Conservation (phyloP, 2,888 invertebrate genomes). For the Trichopoda pennipes region DNA sequence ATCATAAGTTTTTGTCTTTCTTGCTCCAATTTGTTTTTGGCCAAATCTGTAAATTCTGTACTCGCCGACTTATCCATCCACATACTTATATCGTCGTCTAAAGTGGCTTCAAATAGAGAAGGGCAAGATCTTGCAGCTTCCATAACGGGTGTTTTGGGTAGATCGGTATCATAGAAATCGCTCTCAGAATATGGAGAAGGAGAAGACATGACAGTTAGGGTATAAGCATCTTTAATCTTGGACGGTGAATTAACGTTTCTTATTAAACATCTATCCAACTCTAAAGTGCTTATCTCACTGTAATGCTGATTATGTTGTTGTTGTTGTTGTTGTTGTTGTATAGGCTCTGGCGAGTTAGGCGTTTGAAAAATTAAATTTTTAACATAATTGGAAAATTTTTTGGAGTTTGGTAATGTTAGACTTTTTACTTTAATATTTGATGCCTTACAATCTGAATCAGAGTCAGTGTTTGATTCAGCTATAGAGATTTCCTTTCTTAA, state of each 20-base stretch:
- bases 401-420: constrained; percentile 28
- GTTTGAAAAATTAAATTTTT: constrained; percentile 41
- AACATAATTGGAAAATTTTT: constrained; percentile 36
- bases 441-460: constrained; percentile 74
- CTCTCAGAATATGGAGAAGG: constrained; percentile 75
- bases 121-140: constrained; percentile 36
- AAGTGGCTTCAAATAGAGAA: constrained; percentile 15
- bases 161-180: constrained; percentile 73
- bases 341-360: not conserved
- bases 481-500: constrained; percentile 77
- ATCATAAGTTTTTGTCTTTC: constrained; percentile 40
- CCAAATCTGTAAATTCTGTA: constrained; percentile 30
- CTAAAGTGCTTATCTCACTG: constrained; percentile 3
- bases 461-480: constrained; percentile 75
- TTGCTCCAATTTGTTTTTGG: constrained; percentile 16
- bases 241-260: constrained; percentile 74
- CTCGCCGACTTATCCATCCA: not conserved
- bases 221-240: constrained; percentile 76
- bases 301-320: not conserved
- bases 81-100: not conserved
- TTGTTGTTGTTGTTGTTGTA: not conserved
- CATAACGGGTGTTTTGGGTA: constrained; percentile 64
- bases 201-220: constrained; percentile 74
- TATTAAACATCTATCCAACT: constrained; percentile 30
- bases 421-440: not conserved